A percentile compares a stretch with the other conserved stretches of the same genome.
Conservation (phyloP, 37 sponge, comb jelly and placozoan genomes). For the Bolinopsis microptera region DNA sequence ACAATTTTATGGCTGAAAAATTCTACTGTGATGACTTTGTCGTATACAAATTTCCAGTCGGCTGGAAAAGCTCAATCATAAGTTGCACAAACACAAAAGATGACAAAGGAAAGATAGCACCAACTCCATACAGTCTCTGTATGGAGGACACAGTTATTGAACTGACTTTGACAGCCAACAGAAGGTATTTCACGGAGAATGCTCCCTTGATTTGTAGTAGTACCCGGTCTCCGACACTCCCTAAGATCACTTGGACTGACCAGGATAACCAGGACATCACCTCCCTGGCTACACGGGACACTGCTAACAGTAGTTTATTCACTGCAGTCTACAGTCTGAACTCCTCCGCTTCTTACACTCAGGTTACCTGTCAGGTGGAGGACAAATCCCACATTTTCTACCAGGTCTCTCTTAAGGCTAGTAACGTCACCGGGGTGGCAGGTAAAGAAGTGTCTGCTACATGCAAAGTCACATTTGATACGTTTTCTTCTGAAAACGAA, state of each 20-base stretch:
- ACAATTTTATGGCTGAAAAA: background rate
- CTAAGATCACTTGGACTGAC: background rate
- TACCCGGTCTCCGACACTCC: background rate
- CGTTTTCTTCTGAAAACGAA: background rate
- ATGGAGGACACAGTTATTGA: background rate
- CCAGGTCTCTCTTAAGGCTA: background rate
- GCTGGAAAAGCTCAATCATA: background rate
- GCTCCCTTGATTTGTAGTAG: background rate
- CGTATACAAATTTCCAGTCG: background rate
- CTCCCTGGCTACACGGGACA: background rate
- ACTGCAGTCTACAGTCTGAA: conserved; percentile 1
- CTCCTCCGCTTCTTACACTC: background rate
- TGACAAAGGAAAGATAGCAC: background rate
- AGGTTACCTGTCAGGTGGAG: background rate
- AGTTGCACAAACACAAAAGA: background rate
- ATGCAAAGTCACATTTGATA: background rate
- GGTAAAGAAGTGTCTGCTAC: background rate
- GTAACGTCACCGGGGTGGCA: background rate
- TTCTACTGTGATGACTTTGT: conserved; percentile 20
- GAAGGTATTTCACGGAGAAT: background rate
- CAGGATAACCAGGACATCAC: background rate
- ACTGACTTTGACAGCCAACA: background rate
- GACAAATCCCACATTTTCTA: background rate
- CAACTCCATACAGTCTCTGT: conserved; percentile 1
- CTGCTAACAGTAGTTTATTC: background rate